Conservation (phyloP, 2,888 invertebrate genomes). For the Campoplex nolae region DNA sequence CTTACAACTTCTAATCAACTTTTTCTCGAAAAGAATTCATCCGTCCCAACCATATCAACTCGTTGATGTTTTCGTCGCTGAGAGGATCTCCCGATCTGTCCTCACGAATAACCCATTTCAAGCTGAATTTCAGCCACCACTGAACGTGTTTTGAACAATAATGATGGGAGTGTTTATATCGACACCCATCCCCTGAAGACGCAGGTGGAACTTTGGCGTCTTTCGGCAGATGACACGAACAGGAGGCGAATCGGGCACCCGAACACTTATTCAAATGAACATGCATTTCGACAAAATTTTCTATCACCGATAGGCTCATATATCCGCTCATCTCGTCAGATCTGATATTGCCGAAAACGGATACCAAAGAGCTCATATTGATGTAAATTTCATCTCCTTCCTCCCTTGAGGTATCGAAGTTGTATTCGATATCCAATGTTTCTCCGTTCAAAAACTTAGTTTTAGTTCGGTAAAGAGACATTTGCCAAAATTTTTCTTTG, state of each 20-base stretch:
- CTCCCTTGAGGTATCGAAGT: neutral
- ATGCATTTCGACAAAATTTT: neutral
- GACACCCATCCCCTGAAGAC: too few species aligned
- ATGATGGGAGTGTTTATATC: neutral
- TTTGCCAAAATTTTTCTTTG: neutral
- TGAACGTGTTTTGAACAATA: neutral
- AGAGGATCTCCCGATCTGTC: too few species aligned
- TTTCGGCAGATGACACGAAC: neutral
- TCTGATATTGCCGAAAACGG: neutral
- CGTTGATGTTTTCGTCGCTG: too few species aligned
- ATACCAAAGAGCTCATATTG: neutral
- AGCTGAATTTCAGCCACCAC: too few species aligned
- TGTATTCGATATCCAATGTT: neutral
- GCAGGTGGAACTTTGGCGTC: neutral
- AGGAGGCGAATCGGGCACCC: neutral
- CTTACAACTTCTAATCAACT: too few species aligned
- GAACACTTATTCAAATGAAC: neutral
- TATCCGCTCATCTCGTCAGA: neutral
- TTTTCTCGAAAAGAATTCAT: too few species aligned
- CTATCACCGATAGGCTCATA: neutral
- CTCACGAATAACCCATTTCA: too few species aligned
- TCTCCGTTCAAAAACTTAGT: neutral
- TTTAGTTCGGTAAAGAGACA: neutral
- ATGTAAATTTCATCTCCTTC: neutral
- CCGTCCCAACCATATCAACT: too few species aligned